phyloP scores from a whole-genome alignment of 2,888 invertebrate genomes.

The Epinotia nisella region DNA sequence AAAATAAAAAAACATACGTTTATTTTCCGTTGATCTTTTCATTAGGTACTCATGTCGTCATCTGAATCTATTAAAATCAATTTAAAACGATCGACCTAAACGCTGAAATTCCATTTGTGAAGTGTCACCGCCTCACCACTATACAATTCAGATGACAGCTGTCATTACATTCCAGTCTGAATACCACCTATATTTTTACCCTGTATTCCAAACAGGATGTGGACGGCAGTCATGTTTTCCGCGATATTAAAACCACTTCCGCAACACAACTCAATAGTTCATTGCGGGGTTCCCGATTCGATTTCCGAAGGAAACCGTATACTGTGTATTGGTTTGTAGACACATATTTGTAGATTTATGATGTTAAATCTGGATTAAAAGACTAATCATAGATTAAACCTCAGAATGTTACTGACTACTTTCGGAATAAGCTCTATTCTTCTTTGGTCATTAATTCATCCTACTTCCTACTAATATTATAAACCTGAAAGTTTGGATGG shows the following conservation, averaged over 20 bases:
- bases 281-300: neutral
- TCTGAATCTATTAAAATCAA: neutral
- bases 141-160: neutral
- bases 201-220: neutral
- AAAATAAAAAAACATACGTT: too few species aligned
- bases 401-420: too few species aligned
- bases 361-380: too few species aligned
- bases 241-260: constrained; percentile 19
- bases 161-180: neutral
- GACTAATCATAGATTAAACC: too few species aligned
- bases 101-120: neutral
- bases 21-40: too few species aligned
- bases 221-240: constrained; percentile 16
- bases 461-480: too few species aligned
- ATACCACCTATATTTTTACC: neutral
- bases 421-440: too few species aligned
- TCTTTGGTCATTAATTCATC: too few species aligned
- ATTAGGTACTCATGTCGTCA: too few species aligned
- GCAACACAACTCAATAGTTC: neutral
- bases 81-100: neutral
- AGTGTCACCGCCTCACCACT: neutral
- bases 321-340: neutral
- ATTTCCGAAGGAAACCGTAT: constrained; percentile 28
- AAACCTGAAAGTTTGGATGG: too few species aligned
- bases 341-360: too few species aligned